phyloP scores from a whole-genome alignment of 2,888 invertebrate species.

The Ochropleura plecta region DNA sequence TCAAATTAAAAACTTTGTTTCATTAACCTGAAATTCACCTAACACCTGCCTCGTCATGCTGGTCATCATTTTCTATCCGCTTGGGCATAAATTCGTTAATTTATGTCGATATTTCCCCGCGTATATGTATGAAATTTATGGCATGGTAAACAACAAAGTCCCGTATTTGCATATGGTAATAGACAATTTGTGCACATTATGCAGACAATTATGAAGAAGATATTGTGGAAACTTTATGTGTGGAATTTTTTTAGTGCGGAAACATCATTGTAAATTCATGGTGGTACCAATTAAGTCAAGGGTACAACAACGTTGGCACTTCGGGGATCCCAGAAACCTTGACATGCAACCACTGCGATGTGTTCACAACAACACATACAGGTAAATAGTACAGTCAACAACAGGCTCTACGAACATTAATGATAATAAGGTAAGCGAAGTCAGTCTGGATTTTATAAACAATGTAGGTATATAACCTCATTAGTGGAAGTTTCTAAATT shows the following conservation, averaged over 20 bases:
- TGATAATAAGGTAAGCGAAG: background rate
- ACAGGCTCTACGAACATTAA: slow-evolving; percentile 10
- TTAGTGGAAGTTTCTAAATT: slow-evolving; percentile 14
- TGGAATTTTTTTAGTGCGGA: slow-evolving; percentile 32
- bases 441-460: background rate
- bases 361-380: background rate
- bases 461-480: background rate
- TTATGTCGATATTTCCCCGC: slow-evolving; percentile 33
- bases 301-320: slow-evolving; percentile 4
- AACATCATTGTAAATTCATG: slow-evolving; percentile 30
- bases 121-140: slow-evolving; percentile 34
- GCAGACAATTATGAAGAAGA: slow-evolving; percentile 45
- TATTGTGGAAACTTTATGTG: slow-evolving; percentile 34
- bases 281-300: slow-evolving; percentile 34
- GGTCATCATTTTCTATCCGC: slow-evolving; percentile 14
- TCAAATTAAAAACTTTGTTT: background rate
- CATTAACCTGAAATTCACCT: background rate
- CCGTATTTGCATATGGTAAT: slow-evolving; percentile 57
- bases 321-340: slow-evolving; percentile 48
- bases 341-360: slow-evolving; percentile 36
- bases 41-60: background rate
- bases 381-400: slow-evolving; percentile 7
- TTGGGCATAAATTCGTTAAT: slow-evolving; percentile 33
- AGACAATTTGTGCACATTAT: slow-evolving; percentile 52
- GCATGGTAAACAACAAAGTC: slow-evolving; percentile 46